These are phyloP conservation scores for Tineola bisselliella DNA, from an alignment of 2,888 invertebrate genomes.

Conservation along the genomic window DNA sequence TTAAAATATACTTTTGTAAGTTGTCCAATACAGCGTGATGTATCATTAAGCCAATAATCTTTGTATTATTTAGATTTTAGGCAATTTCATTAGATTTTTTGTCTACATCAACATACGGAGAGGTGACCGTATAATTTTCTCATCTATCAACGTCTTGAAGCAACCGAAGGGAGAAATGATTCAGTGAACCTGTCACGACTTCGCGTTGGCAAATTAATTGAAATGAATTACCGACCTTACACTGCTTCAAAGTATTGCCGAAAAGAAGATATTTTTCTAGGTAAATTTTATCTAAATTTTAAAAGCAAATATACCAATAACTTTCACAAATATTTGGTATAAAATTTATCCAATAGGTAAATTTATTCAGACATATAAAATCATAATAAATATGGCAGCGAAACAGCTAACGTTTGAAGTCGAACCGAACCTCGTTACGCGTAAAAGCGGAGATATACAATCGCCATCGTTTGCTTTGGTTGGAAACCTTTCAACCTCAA, in stretches of 20 bases:
- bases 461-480: constrained; percentile 21
- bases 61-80: neutral
- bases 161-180: constrained; percentile 57
- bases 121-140: constrained; percentile 57
- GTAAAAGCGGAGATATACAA: constrained; percentile 4
- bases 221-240: constrained; percentile 44
- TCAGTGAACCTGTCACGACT: constrained; percentile 55
- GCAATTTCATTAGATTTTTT: neutral
- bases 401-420: neutral
- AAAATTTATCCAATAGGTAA: neutral
- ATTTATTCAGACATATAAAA: neutral
- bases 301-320: neutral
- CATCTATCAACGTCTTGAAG: constrained; percentile 59
- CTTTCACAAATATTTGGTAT: neutral
- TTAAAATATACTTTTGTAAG: too few species aligned
- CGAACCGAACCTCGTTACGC: neutral
- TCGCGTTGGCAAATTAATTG: constrained; percentile 58
- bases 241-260: neutral
- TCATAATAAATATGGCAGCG: neutral
- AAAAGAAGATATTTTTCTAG: neutral
- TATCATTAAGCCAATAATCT: too few species aligned
- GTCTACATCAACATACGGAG: constrained; percentile 22
- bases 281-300: neutral
- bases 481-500: constrained; percentile 43
- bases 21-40: too few species aligned